Evolutionary conservation across 2,113 vertebrate genomes (phyloP), one percentile per base, ranked within the genome.

Genomic region (Hippocampus mohnikei): DNA sequence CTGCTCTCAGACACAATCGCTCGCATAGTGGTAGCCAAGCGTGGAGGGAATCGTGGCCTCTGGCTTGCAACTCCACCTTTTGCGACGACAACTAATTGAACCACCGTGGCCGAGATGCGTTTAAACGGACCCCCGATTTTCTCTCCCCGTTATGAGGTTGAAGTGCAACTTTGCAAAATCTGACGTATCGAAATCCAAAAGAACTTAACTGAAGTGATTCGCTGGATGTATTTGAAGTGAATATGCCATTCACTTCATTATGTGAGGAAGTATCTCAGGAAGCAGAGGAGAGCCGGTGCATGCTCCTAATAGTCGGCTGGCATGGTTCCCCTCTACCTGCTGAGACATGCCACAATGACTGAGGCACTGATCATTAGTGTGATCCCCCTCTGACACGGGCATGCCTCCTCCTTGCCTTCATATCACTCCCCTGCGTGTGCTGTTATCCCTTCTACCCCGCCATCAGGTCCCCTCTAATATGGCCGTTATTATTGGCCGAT

Each of bases 331-430:
- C 77, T 85, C 75, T 23, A 78, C 83, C 79, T 79, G 81, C 81
- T 78, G 82, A 79, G 78, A 85, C 81, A 70, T 80, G 69, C 58
- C 75, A 74, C 3, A 40, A 82, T 85, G 85, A 87, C 86, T 73
- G 77, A 79, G 76, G 79, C 72, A 67, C 77, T 67, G 76, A 85
- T 89, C 87, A 87, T 90, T 90, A 88, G 85, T 82, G 85, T 70
- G 82, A 60, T 66, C 67, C 73, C 72, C 72, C 67, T 33, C 76
- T 53, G 60, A 81, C 81, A 81, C 64, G 73, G 79, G 71, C 73
- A 71, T 37, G 63, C 67, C 63, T 40, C 71, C 62, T 65, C 21
- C 52, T 13, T 67, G 46, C 40, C 23, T 44, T 70, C 60, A 5
- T 69, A 68, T 1, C 12, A 25, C 5, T n/a, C 18, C 67, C 58